Evolutionary conservation across 2,888 invertebrate genomes (phyloP).

Genomic region (Lamellibrachia columna): DNA sequence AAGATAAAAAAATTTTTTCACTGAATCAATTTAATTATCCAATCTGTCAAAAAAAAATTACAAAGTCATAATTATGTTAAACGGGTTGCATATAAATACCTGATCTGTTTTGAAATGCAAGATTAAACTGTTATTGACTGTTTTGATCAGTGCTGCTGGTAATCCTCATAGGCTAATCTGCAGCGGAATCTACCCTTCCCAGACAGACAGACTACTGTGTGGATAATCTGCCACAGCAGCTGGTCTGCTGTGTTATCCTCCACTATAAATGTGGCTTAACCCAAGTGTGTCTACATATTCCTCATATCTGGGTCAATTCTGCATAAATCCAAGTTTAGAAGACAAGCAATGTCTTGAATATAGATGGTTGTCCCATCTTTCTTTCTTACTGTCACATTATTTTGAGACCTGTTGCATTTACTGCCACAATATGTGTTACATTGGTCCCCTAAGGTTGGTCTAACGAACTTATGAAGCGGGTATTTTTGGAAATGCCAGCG

Average conservation of each 20-base stretch:
- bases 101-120: not conserved
- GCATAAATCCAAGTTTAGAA: not conserved
- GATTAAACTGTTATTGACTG: not conserved
- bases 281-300: not conserved
- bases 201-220: too few relatives aligned
- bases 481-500: not conserved
- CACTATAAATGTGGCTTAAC: not conserved
- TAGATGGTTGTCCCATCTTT: not conserved
- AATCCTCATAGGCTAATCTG: not conserved
- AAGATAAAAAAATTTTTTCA: not conserved
- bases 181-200: not conserved
- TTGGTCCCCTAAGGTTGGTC: not conserved
- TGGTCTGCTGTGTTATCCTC: not conserved
- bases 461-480: not conserved
- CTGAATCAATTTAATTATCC: not conserved
- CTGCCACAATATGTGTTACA: not conserved
- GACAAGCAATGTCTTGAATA: not conserved
- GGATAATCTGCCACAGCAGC: not conserved
- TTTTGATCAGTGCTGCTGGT: not conserved
- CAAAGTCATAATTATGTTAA: not conserved
- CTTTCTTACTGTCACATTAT: not conserved
- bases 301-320: not conserved
- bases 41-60: not conserved
- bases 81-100: not conserved
- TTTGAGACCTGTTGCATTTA: constrained; percentile 4